phyloP scores from a whole-genome alignment of 2,888 invertebrate species.

The Eilema griseolum region DNA sequence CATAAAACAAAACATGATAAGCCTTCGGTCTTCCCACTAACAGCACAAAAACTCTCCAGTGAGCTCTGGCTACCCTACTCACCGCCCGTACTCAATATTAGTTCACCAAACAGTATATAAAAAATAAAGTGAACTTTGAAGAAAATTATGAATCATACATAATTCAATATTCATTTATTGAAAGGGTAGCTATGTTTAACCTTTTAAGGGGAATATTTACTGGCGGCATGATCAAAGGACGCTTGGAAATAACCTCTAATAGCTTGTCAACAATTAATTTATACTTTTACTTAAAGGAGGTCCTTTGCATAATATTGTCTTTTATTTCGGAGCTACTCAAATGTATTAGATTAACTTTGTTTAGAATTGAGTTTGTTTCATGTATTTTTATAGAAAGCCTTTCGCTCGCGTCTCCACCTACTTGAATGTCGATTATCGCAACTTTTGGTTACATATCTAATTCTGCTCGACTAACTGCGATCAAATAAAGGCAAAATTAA shows the following conservation, averaged over 20 bases:
- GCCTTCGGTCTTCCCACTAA: no score
- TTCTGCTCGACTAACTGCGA: no score
- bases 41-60: no score
- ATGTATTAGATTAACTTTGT: conserved; percentile 3
- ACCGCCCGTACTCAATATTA: no score
- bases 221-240: conserved; percentile 40
- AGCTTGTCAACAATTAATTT: conserved; percentile 39
- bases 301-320: conserved; percentile 16
- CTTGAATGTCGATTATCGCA: no score
- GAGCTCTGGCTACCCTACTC: no score
- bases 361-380: conserved; percentile 2
- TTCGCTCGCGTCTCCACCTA: no score
- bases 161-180: conserved; percentile 39
- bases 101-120: not conserved
- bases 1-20: no score
- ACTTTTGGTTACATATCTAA: no score
- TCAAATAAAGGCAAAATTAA: no score
- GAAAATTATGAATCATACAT: conserved; percentile 30
- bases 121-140: conserved; percentile 8
- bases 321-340: not conserved
- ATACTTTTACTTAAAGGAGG: conserved; percentile 33
- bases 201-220: conserved; percentile 28
- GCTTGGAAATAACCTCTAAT: conserved; percentile 19
- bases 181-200: conserved; percentile 38
- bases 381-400: not conserved